Conservation (phyloP, 1,140 invertebrate species). For the Anadara kagoshimensis region DNA sequence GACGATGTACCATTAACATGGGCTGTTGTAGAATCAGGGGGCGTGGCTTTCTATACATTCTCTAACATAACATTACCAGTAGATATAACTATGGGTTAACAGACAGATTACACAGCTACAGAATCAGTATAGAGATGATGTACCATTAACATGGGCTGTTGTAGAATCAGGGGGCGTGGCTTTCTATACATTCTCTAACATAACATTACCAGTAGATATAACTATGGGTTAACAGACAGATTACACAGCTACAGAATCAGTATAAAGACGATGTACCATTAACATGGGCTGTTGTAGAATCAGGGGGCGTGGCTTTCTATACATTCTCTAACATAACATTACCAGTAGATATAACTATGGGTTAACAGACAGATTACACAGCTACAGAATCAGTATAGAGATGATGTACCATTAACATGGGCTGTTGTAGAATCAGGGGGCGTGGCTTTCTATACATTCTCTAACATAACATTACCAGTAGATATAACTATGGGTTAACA, state of each 20-base stretch:
- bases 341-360: not conserved
- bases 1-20: conserved; percentile 61
- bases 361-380: too few relatives aligned
- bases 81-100: too few relatives aligned
- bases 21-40: conserved; percentile 66
- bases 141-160: conserved; percentile 64
- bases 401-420: conserved; percentile 60
- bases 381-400: conserved; percentile 18
- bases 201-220: not conserved
- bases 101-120: too few relatives aligned
- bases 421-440: conserved; percentile 67
- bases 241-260: not conserved
- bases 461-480: not conserved
- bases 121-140: conserved; percentile 40
- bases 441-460: conserved; percentile 59
- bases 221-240: too few relatives aligned
- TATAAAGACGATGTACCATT: conserved; percentile 55
- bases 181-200: conserved; percentile 48
- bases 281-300: conserved; percentile 65
- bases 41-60: conserved; percentile 61
- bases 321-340: not conserved
- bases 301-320: conserved; percentile 66
- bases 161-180: conserved; percentile 65
- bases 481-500: too few relatives aligned
- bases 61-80: not conserved